Percentiles rank a stretch among this genome's conserved stretches.
These are phyloP conservation scores for Geotrypetes seraphini DNA, from an alignment of 2,797 vertebrate species.

Conservation along the genomic window DNA sequence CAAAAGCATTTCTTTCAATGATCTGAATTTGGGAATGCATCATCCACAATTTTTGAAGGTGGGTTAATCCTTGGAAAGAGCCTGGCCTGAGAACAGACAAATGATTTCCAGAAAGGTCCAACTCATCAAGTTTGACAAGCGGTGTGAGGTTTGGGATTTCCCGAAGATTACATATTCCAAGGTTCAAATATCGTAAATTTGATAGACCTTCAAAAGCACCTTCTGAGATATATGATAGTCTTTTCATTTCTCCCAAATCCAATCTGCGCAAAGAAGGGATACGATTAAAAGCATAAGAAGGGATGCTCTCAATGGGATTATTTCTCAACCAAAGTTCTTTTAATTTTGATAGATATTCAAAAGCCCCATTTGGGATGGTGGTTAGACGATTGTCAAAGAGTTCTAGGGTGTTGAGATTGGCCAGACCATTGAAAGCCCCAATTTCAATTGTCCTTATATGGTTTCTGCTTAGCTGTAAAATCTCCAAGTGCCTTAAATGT, in stretches of 20 bases:
- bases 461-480: conserved; percentile 95
- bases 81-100: conserved; percentile 84
- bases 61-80: conserved; percentile 94
- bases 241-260: conserved; percentile 93
- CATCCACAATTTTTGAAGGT: conserved; percentile 98
- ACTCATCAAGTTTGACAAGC: conserved; percentile 87
- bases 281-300: conserved; percentile 97
- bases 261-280: conserved; percentile 89
- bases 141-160: conserved; percentile 98
- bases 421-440: conserved; percentile 96
- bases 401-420: conserved; percentile 96
- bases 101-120: conserved; percentile 98
- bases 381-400: conserved; percentile 98
- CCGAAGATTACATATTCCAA: conserved; percentile 98
- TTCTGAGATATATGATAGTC: conserved; percentile 96
- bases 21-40: conserved; percentile 98
- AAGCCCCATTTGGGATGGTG: conserved; percentile 96
- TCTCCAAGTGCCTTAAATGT: conserved; percentile 93
- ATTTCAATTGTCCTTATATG: conserved; percentile 98
- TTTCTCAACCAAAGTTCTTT: conserved; percentile 98
- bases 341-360: conserved; percentile 97
- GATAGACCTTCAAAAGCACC: conserved; percentile 98
- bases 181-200: conserved; percentile 96
- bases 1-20: conserved; percentile 96
- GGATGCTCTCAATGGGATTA: conserved; percentile 97